Evolutionary conservation across 92 coral and sea anemone genomes (phyloP), one percentile per base, ranked within the genome.

Genomic region (Siderastrea radians): DNA sequence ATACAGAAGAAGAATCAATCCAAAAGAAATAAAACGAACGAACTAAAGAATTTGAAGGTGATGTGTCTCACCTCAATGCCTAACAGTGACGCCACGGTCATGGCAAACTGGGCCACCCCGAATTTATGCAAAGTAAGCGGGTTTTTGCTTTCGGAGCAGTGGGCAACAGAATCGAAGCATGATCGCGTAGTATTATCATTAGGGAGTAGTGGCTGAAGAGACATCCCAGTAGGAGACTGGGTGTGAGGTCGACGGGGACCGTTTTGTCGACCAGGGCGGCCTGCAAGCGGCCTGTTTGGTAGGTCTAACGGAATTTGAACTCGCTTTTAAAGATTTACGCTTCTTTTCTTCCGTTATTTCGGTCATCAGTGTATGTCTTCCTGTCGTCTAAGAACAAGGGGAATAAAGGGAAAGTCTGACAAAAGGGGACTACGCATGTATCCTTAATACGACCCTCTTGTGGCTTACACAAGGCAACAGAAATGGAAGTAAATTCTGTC

Each of bases 301-400:
- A 83, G 94, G 49, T 61, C 69, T 10, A 61, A 71, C 54, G 61
- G 83, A 10, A 87, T 51, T 7, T 85, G 65, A 12, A 93, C 94
- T 70, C 79, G 84, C 89, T 95, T 95, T 92, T 51, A 96, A 90
- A 4, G 99, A 96, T 68, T 89, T 91, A 8, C 99, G 93, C 1
- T 95, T 87, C 84, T 94, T 96, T 54, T 92, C 91, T 53, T 93
- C 94, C 26, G 95, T 74, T 49, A 96, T 88, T 68, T 96, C 99
- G 19, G 84, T 92, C 89, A 94, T 80, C 54, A 96, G 87, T 16
- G 89, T 83, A 74, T 92, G 88, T 78, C 99, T 74, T 77, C 89
- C 96, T 51, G 86, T 79, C 47, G 84, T 78, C 96, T 94, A 68
- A 63, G 12, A 61, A 55, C 62, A 16, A 45, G 52, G 38, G 38